Evolutionary conservation across 2,113 vertebrate genomes (phyloP).

Genomic region (Crotalus horridus): DNA sequence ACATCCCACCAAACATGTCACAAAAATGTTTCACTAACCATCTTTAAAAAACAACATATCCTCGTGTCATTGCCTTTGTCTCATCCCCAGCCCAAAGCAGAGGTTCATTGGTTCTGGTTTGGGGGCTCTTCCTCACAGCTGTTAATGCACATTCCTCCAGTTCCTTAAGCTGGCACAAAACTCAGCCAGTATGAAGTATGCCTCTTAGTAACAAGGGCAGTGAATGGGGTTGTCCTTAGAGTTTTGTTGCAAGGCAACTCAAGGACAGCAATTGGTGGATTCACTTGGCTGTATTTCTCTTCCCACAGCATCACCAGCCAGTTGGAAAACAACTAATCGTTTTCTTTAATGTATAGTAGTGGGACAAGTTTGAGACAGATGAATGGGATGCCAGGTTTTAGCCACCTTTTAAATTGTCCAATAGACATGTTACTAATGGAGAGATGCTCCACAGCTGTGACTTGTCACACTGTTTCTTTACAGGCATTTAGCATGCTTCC

Average conservation of each 20-base stretch:
- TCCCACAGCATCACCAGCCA: background rate
- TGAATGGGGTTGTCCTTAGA: background rate
- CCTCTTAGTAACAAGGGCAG: background rate
- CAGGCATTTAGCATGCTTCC: background rate
- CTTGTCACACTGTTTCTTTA: background rate
- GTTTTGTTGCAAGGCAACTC: background rate
- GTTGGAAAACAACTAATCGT: background rate
- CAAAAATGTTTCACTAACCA: background rate
- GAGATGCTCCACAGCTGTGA: background rate
- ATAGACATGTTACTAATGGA: background rate
- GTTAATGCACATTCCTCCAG: background rate
- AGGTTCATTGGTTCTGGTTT: background rate
- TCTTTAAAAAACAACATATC: background rate
- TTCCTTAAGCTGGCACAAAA: background rate
- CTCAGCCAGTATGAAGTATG: background rate
- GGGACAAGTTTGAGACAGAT: background rate
- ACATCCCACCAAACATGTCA: background rate
- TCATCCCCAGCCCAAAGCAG: background rate
- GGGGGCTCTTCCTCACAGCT: background rate
- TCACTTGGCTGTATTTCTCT: background rate
- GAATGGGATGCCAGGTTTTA: background rate
- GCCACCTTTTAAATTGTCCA: background rate
- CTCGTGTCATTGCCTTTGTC: background rate
- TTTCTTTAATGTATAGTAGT: background rate
- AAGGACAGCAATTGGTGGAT: background rate